Base-by-base conservation (phyloP, 2,797 vertebrate species). In the Neosalanx taihuensis region DNA sequence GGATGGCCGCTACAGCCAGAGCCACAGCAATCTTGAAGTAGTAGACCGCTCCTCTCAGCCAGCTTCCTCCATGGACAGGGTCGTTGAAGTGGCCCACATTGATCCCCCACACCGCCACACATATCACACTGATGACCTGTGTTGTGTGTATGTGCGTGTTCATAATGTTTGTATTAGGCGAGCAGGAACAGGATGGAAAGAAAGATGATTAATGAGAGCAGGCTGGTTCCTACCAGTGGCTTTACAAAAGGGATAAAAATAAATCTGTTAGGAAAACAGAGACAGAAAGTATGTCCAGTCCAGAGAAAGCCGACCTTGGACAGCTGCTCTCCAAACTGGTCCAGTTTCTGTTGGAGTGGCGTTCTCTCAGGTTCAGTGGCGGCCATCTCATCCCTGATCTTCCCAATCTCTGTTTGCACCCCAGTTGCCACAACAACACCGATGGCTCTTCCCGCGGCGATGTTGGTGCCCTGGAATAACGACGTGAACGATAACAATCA, bases 1-100 rank as follows among this genome's bases (percentile, higher is more conserved):
- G 93, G 59, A 94, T 93, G 67, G 93, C 93, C 13, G 93, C 93
- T 29, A 94, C 93, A 41, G 93, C 93, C 76, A 94, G 77, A 0
- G 93, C 93, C 1, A 94, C 93, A 0, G 93, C 93, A 0, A 94
- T 94, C 84, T 94, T 94, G 80, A 94, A 94, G 84, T 94, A 94
- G 84, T 94, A 94, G 51, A 94, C 90, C 0, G 93, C 93, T 59
- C 93, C 93, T 72, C 93, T 86, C 17, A 94, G 84, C 93, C 93
- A 94, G 81, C 92, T 93, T 78, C 93, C 93, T 35, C 93, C 93
- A 0, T 94, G 93, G 26, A 94, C 93, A 0, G 93, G 93, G 83
- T 94, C 93, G 46, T 84, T 93, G 33, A 94, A 94, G 75, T 94
- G 93, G 9, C 93, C 92, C 57, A 94, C 90, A 46, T 94, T 94